Conservation (phyloP, 2,888 invertebrate species). For the Belgica antarctica region DNA sequence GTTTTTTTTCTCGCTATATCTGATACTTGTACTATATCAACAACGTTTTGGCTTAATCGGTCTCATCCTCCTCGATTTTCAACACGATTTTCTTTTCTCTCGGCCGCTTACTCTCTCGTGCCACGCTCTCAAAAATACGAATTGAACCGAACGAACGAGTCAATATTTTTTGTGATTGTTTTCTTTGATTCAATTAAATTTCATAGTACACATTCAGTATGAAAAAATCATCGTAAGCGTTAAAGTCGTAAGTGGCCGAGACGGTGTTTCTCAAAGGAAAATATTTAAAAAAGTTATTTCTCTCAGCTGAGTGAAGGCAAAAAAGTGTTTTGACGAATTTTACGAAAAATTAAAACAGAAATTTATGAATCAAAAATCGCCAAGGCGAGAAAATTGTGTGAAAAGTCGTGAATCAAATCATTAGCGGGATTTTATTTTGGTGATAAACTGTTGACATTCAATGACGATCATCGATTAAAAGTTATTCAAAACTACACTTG, state of each 20-base stretch:
- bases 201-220: conserved; percentile 43
- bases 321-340: conserved; percentile 17
- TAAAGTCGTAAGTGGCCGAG: conserved; percentile 38
- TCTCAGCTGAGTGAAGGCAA: conserved; percentile 7
- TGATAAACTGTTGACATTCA: not conserved
- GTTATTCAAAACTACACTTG: too few relatives aligned
- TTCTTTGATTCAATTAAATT: conserved; percentile 42
- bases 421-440: not conserved
- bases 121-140: conserved; percentile 38
- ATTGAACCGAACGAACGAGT: conserved; percentile 42
- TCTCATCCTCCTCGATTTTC: not conserved
- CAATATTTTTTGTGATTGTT: conserved; percentile 43
- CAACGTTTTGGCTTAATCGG: not conserved
- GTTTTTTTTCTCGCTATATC: not conserved
- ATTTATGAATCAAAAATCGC: conserved; percentile 13
- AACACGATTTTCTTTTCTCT: not conserved
- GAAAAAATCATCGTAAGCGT: conserved; percentile 43
- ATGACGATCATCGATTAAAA: too few relatives aligned
- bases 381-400: not conserved
- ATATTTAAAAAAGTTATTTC: conserved; percentile 17
- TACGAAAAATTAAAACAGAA: not conserved
- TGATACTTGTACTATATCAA: not conserved
- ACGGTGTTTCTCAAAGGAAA: conserved; percentile 16
- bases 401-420: not conserved
- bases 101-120: not conserved